Base-by-base conservation (phyloP, 2,888 invertebrate species). In the Lydus trimaculatus region DNA sequence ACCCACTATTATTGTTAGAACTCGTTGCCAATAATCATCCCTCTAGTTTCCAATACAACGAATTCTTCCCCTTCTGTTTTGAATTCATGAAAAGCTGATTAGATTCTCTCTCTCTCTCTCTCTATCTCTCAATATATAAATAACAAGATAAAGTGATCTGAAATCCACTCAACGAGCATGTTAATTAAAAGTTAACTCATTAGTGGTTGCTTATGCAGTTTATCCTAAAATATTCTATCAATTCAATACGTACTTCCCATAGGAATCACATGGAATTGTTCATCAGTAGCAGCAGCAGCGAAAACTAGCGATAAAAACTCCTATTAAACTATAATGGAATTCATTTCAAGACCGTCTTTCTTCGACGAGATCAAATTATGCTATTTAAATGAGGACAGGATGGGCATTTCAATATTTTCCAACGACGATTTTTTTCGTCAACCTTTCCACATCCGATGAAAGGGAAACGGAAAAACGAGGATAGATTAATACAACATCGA, bases 341-440 rank as follows among this genome's bases (percentile, higher is more conserved):
- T 72, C 72, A 70, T 69, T 71, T 72, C 66, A 48, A 59, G 31
- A 36, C 60, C 58, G 58, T 63, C 63, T 68, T 67, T 71, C 65
- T 68, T 66, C 63, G 58, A 48, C 25, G 58, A 66, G 66, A 73
- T 73, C 73, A 70, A 74, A 74, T 74, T 71, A 73, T 73, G 69
- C 70, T 69, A 73, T 73, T 72, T 66, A 71, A 69, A 71, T 69
- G 69, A 66, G 64, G 52, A 65, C 65, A 68, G 60, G 71, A 61
- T 63, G 68, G 63, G 64, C 66, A 70, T 63, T 67, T 65, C 60
- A 59, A 67, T 60, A 65, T 61, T 71, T 69, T 48, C 48, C 20
- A 0, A 3, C 7, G 17, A 17, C 15, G 11, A 13, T 36, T 13
- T 13, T 2, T 2, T 5, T 17, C 17, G 17, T 5, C 1, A 17